phyloP scores from a whole-genome alignment of 1,140 invertebrate genomes.

The Anastrepha obliqua region DNA sequence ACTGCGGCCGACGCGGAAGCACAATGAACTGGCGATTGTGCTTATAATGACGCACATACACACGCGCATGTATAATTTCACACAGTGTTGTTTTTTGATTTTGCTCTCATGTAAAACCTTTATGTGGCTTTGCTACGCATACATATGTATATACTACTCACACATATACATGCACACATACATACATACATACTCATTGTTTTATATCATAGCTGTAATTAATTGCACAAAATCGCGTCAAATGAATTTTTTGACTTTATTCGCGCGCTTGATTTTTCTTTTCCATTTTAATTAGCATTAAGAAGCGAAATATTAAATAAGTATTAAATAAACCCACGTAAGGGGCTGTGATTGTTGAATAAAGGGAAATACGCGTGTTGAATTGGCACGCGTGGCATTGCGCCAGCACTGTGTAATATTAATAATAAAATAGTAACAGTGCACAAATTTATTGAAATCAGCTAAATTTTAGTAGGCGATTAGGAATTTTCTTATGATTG shows the following conservation, averaged over 20 bases:
- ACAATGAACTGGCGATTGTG: constrained; percentile 30
- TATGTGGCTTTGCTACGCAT: not conserved
- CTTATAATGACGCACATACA: not conserved
- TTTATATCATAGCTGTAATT: constrained; percentile 1
- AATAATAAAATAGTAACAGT: too few relatives aligned
- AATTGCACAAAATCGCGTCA: constrained; percentile 11
- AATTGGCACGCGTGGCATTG: too few relatives aligned
- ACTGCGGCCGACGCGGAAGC: not conserved
- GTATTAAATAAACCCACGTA: not conserved
- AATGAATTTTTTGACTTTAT: constrained; percentile 26
- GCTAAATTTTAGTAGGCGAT: too few relatives aligned
- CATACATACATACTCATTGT: not conserved
- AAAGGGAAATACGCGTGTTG: not conserved
- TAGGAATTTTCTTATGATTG: too few relatives aligned
- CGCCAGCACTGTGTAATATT: too few relatives aligned
- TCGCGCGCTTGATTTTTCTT: not conserved
- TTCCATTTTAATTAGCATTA: constrained; percentile 28
- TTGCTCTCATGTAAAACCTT: not conserved
- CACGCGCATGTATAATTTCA: not conserved
- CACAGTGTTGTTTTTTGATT: not conserved
- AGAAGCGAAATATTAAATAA: not conserved
- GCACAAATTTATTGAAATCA: too few relatives aligned
- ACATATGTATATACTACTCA: not conserved
- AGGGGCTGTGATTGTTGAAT: not conserved
- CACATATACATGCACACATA: not conserved